Conservation (phyloP, 2,797 vertebrate genomes). For the Typhlichthys eigenmanni region DNA sequence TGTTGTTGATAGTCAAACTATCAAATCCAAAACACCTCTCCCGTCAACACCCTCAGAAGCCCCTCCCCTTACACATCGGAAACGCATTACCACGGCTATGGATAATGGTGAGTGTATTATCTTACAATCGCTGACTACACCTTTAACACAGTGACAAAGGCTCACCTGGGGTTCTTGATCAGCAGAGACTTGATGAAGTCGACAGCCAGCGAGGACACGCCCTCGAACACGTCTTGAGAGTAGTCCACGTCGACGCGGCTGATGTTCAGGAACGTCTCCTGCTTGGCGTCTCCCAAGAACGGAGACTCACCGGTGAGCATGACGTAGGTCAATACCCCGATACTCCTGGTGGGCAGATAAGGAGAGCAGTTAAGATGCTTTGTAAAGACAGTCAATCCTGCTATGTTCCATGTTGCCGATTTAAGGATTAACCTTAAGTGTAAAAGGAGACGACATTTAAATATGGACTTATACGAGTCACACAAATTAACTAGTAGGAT, state of each 20-base stretch:
- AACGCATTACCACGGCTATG: no score
- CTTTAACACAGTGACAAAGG: not conserved
- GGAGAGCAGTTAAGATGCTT: not conserved
- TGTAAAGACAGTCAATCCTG: not conserved
- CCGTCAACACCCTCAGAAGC: no score
- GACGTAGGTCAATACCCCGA: conserved; percentile 79
- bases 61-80: no score
- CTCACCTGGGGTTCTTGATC: conserved; percentile 81
- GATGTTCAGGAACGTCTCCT: conserved; percentile 85
- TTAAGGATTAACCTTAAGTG: not conserved
- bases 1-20: no score
- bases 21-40: no score
- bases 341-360: conserved; percentile 66
- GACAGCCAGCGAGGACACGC: conserved; percentile 76
- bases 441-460: no score
- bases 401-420: not conserved
- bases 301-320: conserved; percentile 85
- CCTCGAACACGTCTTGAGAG: conserved; percentile 78
- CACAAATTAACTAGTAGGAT: not conserved
- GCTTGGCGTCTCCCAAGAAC: conserved; percentile 80
- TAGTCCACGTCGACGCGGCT: conserved; percentile 83
- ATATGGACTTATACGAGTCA: not conserved
- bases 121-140: not conserved
- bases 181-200: conserved; percentile 83
- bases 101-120: not conserved